A percentile compares a stretch with the other conserved stretches of the same genome.
phyloP scores from a whole-genome alignment of 2,113 vertebrate species.

The Malurus alboscapulatus region DNA sequence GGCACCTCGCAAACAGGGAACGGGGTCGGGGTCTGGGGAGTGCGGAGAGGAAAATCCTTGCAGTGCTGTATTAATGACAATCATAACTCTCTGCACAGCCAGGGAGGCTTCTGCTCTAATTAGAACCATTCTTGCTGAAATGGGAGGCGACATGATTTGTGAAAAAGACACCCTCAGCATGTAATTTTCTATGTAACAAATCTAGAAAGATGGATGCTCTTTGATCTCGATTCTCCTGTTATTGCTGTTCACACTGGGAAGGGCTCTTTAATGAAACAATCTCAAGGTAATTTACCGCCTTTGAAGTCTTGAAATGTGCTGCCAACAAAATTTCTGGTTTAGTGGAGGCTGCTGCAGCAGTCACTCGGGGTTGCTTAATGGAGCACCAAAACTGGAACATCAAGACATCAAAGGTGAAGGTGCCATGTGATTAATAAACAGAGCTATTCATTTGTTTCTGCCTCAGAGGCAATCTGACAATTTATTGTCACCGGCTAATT shows the following conservation, averaged over 20 bases:
- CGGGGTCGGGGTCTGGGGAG: neutral
- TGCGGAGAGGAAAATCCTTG: conserved; percentile 4
- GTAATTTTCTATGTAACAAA: conserved; percentile 67
- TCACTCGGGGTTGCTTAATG: conserved; percentile 67
- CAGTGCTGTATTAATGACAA: conserved; percentile 65
- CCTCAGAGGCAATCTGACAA: conserved; percentile 73
- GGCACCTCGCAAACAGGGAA: conserved; percentile 39
- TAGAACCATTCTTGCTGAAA: conserved; percentile 67
- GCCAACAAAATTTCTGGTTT: conserved; percentile 77
- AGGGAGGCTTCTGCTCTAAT: conserved; percentile 66
- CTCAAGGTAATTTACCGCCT: conserved; percentile 76
- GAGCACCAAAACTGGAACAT: conserved; percentile 77
- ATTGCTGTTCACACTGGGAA: conserved; percentile 71
- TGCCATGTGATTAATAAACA: conserved; percentile 75
- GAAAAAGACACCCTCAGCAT: conserved; percentile 64
- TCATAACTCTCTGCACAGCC: conserved; percentile 53
- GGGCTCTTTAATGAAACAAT: conserved; percentile 74
- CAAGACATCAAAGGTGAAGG: conserved; percentile 81
- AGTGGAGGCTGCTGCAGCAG: conserved; percentile 73
- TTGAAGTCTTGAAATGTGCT: conserved; percentile 78
- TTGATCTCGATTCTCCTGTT: conserved; percentile 73
- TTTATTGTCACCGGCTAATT: conserved; percentile 76
- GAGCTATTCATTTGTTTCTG: conserved; percentile 65
- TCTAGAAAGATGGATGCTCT: conserved; percentile 70
- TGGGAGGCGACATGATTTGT: conserved; percentile 68